A percentile compares a stretch with the other conserved stretches of the same genome.
phyloP scores from a whole-genome alignment of 2,888 invertebrate genomes.

The Synergus japonicus region DNA sequence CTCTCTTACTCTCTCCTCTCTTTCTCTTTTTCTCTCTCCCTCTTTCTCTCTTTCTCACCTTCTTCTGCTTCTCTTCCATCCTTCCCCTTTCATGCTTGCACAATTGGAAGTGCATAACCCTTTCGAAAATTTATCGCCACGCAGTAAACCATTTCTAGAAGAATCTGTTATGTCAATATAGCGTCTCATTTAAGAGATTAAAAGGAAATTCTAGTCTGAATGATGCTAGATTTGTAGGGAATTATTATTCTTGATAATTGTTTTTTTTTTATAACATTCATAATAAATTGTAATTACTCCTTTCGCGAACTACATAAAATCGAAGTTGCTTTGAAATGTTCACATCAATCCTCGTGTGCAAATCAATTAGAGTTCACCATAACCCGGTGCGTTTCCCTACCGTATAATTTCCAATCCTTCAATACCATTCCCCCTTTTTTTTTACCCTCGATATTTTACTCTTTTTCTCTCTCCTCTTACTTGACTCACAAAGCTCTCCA shows the following conservation, averaged over 20 bases:
- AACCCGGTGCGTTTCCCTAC: slow-evolving; percentile 19
- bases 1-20: slow-evolving; percentile 40
- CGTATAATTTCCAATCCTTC: slow-evolving; percentile 36
- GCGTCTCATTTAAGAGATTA: no score
- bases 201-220: no score
- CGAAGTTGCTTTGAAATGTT: slow-evolving; percentile 29
- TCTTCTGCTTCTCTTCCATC: slow-evolving; percentile 32
- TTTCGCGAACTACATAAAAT: not conserved
- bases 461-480: slow-evolving; percentile 3
- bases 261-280: no score
- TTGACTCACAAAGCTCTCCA: slow-evolving; percentile 26
- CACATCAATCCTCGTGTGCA: slow-evolving; percentile 11
- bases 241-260: no score
- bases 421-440: slow-evolving; percentile 28
- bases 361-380: slow-evolving; percentile 31
- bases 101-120: slow-evolving; percentile 41
- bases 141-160: slow-evolving; percentile 52
- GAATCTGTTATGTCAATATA: no score
- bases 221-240: no score
- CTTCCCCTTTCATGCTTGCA: slow-evolving; percentile 19
- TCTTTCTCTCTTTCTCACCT: slow-evolving; percentile 41
- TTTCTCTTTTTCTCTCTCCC: slow-evolving; percentile 46
- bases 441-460: slow-evolving; percentile 13
- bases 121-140: slow-evolving; percentile 65
- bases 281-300: no score